Base-by-base conservation (phyloP, 1,140 invertebrate genomes). In the Cyclina sinensis region DNA sequence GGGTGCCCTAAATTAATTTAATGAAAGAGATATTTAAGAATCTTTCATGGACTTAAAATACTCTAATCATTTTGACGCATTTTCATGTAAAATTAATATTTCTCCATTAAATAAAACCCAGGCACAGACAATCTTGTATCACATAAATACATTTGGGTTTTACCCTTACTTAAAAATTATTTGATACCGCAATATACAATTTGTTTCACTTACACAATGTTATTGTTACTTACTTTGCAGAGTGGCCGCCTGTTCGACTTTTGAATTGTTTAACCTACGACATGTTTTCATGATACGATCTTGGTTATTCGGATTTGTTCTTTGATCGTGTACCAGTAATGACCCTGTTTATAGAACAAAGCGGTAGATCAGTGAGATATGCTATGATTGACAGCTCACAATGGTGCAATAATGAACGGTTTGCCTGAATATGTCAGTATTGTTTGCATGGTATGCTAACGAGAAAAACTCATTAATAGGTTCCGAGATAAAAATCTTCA, bases 391-490 rank as follows among this genome's bases (percentile, higher is more conserved):
- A 86, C 84, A 86, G 68, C 43, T 35, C 35, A 39, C 68, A 84
- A 84, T 84, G 24, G 62, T 37, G 62, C 35, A 84, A 68, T 84
- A 84, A 84, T 84, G 82, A 84, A 74, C 57, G 46, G 39, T 32
- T 84, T 84, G 82, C 82, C 54, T 84, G 82, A 51, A 84, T 84
- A 70, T 84, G 59, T 70, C 62, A 48, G 46, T n/a, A 54, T 73
- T 65, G 62, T 84, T 84, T 70, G 37, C 43, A 24, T n/a, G 39
- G 14, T 43, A 70, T 84, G 27, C 32, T 84, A 84, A 84, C 68
- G 62, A 84, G 82, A 74, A 51, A 73, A 70, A 70, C 82, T 84
- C 62, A 84, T 84, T 84, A 84, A 62, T 43, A 70, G 24, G 24
- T 43, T 27, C 9, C 16, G 1, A 32, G 82, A 84, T 84, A 84